Evolutionary conservation across 2,113 vertebrate species (phyloP), one percentile per base, ranked within the genome.

Genomic region (Rhinoderma darwinii): DNA sequence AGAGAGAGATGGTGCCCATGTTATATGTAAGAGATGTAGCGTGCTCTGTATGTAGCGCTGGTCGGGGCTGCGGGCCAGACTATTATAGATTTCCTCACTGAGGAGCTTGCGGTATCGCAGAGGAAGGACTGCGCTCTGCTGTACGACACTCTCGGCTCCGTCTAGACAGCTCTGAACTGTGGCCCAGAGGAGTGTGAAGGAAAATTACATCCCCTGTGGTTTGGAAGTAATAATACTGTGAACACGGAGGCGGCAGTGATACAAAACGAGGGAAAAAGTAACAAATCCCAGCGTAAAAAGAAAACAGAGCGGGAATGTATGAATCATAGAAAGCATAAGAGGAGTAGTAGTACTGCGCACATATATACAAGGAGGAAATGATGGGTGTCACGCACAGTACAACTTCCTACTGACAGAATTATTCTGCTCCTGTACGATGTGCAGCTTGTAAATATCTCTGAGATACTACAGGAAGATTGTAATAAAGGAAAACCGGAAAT

Each of bases 131-230:
- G 66, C 22, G 30, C 66, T 37, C 32, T 35, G 32, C 15, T 70
- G 17, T 5, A 37, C 8, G 66, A 20, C 32, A 20, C 66, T 37
- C 17, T 4, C 9, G 32, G 66, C 66, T 70, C 30, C 66, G 66
- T 70, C 66, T 70, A 70, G 66, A 70, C 66, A 37, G 66, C 66
- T 70, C 32, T 35, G 66, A 35, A 66, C 27, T 35, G 63, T 15
- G 10, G 32, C 66, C 66, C 17, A 37, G 6, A 70, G 66, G 66
- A 35, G 66, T 9, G 1, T 15, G 1, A 32, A 14, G 30, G 63
- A 20, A 37, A 17, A 70, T 9, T 70, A 32, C 32, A 35, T 70
- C 66, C 32, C 37, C 66, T 37, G 66, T 37, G 66, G 17, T 70
- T 3, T 70, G 63, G 14, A 35, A 68, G 15, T 35, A 9, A 63